Evolutionary conservation across 2,797 vertebrate genomes (phyloP), one percentile per base, ranked within the genome.

Genomic region (Austrolebias charrua): DNA sequence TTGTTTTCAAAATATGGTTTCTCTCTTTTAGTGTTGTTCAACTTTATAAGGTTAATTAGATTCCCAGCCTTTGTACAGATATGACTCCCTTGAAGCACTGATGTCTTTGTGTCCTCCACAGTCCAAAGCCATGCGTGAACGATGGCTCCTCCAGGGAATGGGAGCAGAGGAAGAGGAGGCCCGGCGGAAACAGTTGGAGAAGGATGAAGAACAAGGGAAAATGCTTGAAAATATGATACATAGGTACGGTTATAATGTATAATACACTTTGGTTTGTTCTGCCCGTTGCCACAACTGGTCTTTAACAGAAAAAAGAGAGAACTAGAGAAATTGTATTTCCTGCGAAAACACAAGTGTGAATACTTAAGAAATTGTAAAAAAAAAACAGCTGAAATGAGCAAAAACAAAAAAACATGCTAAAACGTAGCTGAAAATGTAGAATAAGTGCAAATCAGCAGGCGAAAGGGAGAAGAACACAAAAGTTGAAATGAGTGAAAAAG

Each of bases 41-140:
- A 6, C 28, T 33, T 2, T 51, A 7, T n/a, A 15, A 12, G 20
- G 11, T 2, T 20, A 19, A 5, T 1, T 12, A 49, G 19, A 24
- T 51, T n/a, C 15, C 28, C 7, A 9, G 28, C 11, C 50, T 33
- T 52, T 33, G 50, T 29, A 28, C 14, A 56, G 38, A 47, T 45
- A 18, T 7, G 10, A 8, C 16, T 18, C 8, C 43, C n/a, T 53
- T 52, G 28, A 18, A 38, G 13, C 18, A 51, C 1, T 63, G 5
- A 10, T 40, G 6, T 47, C n/a, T 56, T 60, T 80, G 54, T 53
- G 56, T 64, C 52, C 60, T 68, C 60, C 72, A 47, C 83, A 99
- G 97, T 99, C 97, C 77, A 99, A 98, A 95, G 92, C 95, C 74
- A 96, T 94, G 88, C 94, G 97, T 13, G 97, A 99, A 81, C 95